A percentile compares a stretch with the other conserved stretches of the same genome.
Evolutionary conservation across 2,113 vertebrate genomes (phyloP).

Genomic region (Anguilla japonica): DNA sequence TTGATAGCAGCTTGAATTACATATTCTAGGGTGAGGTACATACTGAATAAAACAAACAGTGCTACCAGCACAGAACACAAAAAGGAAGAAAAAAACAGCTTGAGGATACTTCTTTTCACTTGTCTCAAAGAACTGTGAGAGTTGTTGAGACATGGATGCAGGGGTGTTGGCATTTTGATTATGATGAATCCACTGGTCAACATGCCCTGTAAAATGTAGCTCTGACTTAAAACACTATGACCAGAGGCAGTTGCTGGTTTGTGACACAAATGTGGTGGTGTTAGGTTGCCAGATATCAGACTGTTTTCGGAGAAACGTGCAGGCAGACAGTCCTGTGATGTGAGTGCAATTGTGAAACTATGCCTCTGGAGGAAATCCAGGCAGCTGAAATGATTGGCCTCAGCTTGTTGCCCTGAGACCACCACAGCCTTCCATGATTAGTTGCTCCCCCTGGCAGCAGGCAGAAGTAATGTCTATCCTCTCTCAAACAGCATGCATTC

Average conservation of each 20-base stretch:
- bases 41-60: too few species aligned
- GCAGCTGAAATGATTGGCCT: conserved; percentile 43
- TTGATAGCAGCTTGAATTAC: too few species aligned
- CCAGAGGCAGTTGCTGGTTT: background rate
- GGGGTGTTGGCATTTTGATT: background rate
- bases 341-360: conserved; percentile 17
- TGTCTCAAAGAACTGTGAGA: too few species aligned
- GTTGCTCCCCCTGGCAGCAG: background rate
- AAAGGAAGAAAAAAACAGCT: too few species aligned
- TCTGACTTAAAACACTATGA: background rate
- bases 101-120: too few species aligned
- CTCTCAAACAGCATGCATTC: background rate
- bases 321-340: conserved; percentile 8
- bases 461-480: background rate
- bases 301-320: conserved; percentile 1
- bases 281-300: background rate
- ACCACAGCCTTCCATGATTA: conserved; percentile 5
- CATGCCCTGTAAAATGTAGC: background rate
- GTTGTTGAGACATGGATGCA: too few species aligned
- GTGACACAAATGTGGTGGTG: background rate
- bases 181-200: background rate
- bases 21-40: too few species aligned
- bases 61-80: too few species aligned
- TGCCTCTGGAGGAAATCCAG: conserved; percentile 38
- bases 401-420: conserved; percentile 34